Percentiles rank a stretch among this genome's conserved stretches.
Evolutionary conservation across 2,888 invertebrate species (phyloP).

Genomic region (Pediacus dermestoides): DNA sequence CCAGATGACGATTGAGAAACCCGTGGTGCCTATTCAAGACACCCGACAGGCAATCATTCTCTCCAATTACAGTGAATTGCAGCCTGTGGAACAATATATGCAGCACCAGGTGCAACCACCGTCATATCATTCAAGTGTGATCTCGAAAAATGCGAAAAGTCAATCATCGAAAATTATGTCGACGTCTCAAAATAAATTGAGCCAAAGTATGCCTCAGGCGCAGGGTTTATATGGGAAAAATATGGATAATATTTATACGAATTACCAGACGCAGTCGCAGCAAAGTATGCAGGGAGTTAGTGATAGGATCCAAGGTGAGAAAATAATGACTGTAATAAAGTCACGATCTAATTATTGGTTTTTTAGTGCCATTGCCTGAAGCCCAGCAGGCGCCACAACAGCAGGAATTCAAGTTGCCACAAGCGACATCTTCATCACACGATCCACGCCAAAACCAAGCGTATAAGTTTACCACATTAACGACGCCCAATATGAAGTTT

Average conservation of each 20-base stretch:
- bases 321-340: no score
- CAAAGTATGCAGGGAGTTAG: constrained; percentile 13
- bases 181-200: constrained; percentile 1
- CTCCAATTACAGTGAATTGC: constrained; percentile 11
- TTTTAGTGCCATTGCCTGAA: constrained; percentile 2
- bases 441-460: constrained; percentile 30
- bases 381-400: constrained; percentile 1
- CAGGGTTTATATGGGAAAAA: constrained; percentile 21
- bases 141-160: constrained; percentile 37
- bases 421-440: constrained; percentile 18
- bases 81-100: constrained; percentile 34
- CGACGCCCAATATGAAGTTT: constrained; percentile 42
- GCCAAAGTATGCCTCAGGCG: constrained; percentile 1
- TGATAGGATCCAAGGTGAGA: no score
- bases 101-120: constrained; percentile 45
- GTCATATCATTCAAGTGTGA: constrained; percentile 38
- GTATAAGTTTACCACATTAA: constrained; percentile 40
- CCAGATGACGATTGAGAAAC: constrained; percentile 23
- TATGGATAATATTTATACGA: constrained; percentile 23
- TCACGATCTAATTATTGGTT: no score
- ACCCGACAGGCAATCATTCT: constrained; percentile 18
- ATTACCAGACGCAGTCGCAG: constrained; percentile 23
- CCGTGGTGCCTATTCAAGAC: constrained; percentile 28
- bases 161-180: constrained; percentile 1
- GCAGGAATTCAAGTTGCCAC: constrained; percentile 9